A percentile compares a stretch with the other conserved stretches of the same genome.
Conservation (phyloP, 2,888 invertebrate genomes). For the Microctonus aethiopoides region DNA sequence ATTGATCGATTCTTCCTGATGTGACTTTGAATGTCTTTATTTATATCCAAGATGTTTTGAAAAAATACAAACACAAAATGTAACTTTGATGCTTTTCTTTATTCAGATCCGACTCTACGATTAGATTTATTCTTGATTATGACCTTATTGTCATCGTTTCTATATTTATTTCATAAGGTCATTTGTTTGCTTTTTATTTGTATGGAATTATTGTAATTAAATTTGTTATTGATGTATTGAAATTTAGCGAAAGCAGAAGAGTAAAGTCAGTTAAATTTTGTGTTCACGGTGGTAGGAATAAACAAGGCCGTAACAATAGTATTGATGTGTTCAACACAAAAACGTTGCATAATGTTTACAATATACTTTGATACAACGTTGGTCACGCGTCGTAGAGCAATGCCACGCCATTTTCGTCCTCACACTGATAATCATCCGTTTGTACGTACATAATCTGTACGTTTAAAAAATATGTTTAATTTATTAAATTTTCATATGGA, state of each 20-base stretch:
- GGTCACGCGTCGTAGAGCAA: slow-evolving; percentile 62
- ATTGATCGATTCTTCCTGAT: neutral
- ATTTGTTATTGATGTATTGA: slow-evolving; percentile 5
- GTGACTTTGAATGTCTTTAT: neutral
- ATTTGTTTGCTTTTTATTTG: neutral
- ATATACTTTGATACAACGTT: slow-evolving; percentile 45
- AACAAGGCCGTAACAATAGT: slow-evolving; percentile 56
- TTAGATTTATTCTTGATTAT: neutral
- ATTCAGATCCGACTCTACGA: neutral
- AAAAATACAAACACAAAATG: neutral
- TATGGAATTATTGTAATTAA: neutral
- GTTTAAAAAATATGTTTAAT: too few species aligned
- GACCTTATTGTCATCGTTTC: neutral
- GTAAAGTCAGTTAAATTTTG: too few species aligned
- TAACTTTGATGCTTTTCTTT: neutral
- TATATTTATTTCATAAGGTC: neutral
- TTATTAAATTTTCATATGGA: too few species aligned
- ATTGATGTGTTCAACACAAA: slow-evolving; percentile 43
- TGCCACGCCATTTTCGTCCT: slow-evolving; percentile 47
- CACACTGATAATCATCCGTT: slow-evolving; percentile 42
- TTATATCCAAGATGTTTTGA: neutral
- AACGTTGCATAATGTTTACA: slow-evolving; percentile 62
- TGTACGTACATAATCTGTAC: too few species aligned
- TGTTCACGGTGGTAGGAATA: neutral
- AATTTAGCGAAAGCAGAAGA: too few species aligned